These are phyloP conservation scores for Perccottus glenii DNA, from an alignment of 2,113 vertebrate species.

Conservation along the genomic window DNA sequence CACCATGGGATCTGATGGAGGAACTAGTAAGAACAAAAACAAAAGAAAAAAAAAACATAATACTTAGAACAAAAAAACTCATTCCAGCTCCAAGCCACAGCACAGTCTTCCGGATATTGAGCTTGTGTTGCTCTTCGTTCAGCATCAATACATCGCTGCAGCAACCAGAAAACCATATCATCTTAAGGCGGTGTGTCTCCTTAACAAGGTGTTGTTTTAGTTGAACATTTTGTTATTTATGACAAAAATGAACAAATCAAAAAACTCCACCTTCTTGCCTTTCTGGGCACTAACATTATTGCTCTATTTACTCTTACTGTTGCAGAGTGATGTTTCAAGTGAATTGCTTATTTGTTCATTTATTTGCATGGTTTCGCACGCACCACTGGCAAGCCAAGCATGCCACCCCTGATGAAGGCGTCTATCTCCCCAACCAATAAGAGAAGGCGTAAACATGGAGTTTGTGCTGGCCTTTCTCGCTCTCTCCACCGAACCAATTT, in stretches of 20 bases:
- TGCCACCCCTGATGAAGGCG: slow-evolving; percentile 78
- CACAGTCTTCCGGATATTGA: slow-evolving; percentile 43
- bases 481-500: slow-evolving; percentile 79
- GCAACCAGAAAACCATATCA: slow-evolving; percentile 39
- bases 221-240: slow-evolving; percentile 43
- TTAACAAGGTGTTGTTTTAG: slow-evolving; percentile 54
- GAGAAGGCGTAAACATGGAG: slow-evolving; percentile 69
- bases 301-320: slow-evolving; percentile 73
- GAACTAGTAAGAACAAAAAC: slow-evolving; percentile 76
- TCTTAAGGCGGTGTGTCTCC: slow-evolving; percentile 47
- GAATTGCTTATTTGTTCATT: slow-evolving; percentile 81
- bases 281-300: slow-evolving; percentile 72
- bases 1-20: slow-evolving; percentile 85
- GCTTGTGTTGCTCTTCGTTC: slow-evolving; percentile 48
- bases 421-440: slow-evolving; percentile 75
- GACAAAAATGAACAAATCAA: slow-evolving; percentile 36
- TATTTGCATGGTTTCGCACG: slow-evolving; percentile 78
- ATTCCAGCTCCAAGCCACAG: slow-evolving; percentile 41
- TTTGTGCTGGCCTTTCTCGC: slow-evolving; percentile 67
- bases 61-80: slow-evolving; percentile 39
- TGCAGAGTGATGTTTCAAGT: slow-evolving; percentile 68
- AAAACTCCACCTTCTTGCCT: slow-evolving; percentile 59
- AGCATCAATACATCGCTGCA: slow-evolving; percentile 43
- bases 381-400: slow-evolving; percentile 71
- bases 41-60: slow-evolving; percentile 16